phyloP scores from a whole-genome alignment of 2,888 invertebrate species.

The Kuschelorhynchus macadamiae region DNA sequence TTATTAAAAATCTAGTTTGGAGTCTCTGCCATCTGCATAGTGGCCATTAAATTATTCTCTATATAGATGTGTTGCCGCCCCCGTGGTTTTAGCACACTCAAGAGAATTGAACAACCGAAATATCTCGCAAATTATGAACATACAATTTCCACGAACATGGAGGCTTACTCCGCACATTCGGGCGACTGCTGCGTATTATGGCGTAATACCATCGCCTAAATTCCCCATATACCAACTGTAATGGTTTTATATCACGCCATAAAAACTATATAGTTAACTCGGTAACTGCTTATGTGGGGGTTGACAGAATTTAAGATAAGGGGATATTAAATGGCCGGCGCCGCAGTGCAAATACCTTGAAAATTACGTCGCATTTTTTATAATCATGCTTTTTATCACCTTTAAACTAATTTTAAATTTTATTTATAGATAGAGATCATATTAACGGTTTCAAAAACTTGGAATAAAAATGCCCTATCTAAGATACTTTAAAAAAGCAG shows the following conservation, averaged over 20 bases:
- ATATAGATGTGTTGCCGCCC: too few relatives aligned
- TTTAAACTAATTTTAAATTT: too few relatives aligned
- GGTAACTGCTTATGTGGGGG: constrained; percentile 7
- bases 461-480: too few relatives aligned
- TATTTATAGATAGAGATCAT: too few relatives aligned
- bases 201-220: constrained; percentile 27
- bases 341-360: neutral
- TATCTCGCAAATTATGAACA: constrained; percentile 1
- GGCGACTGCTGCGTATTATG: constrained; percentile 30
- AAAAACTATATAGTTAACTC: constrained; percentile 23
- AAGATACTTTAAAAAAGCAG: too few relatives aligned
- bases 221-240: constrained; percentile 16
- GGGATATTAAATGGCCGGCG: neutral
- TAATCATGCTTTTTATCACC: too few relatives aligned
- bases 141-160: neutral
- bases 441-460: too few relatives aligned
- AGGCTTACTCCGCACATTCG: constrained; percentile 25
- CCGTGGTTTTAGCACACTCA: neutral
- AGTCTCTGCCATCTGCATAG: too few relatives aligned
- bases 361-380: too few relatives aligned
- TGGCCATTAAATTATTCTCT: too few relatives aligned
- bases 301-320: constrained; percentile 17
- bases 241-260: constrained; percentile 33
- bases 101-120: neutral
- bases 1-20: too few relatives aligned